Evolutionary conservation across 1,140 invertebrate species (phyloP).

Genomic region (Neoseiulus cucumeris): DNA sequence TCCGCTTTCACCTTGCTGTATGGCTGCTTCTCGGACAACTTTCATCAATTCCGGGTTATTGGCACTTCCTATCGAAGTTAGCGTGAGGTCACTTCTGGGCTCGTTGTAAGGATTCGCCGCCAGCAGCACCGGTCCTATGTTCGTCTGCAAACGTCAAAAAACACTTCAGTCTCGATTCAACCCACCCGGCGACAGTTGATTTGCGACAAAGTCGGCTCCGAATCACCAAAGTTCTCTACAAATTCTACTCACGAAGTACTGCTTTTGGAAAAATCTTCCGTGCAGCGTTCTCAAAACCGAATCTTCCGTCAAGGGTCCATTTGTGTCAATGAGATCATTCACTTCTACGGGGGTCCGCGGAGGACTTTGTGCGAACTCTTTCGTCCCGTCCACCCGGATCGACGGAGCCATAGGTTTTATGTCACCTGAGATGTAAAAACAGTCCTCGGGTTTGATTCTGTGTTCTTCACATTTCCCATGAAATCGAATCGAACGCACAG

Average conservation of each 20-base stretch:
- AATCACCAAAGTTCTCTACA: too few relatives aligned
- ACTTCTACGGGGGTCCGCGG: conserved; percentile 29
- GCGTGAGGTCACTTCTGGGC: conserved; percentile 60
- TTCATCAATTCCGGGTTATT: conserved; percentile 52
- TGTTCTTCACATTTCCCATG: too few relatives aligned
- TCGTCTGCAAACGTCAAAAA: conserved; percentile 44
- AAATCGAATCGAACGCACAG: too few relatives aligned
- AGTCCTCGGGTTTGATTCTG: too few relatives aligned
- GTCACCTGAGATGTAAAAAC: too few relatives aligned
- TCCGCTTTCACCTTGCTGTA: conserved; percentile 76
- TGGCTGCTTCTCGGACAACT: conserved; percentile 71
- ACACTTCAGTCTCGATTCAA: not conserved
- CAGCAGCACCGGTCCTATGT: conserved; percentile 70
- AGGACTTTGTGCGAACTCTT: not conserved
- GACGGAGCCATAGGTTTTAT: too few relatives aligned
- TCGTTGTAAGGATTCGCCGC: conserved; percentile 71
- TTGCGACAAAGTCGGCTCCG: too few relatives aligned
- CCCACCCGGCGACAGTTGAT: too few relatives aligned
- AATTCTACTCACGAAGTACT: conserved; percentile 57
- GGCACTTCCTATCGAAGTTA: conserved; percentile 43
- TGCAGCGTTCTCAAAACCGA: conserved; percentile 73
- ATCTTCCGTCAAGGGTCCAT: conserved; percentile 76
- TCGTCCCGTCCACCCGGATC: too few relatives aligned
- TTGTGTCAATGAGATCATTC: conserved; percentile 72
- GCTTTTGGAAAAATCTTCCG: conserved; percentile 57